Conservation (phyloP, 2,113 vertebrate genomes). For the Ammodytes dubius region DNA sequence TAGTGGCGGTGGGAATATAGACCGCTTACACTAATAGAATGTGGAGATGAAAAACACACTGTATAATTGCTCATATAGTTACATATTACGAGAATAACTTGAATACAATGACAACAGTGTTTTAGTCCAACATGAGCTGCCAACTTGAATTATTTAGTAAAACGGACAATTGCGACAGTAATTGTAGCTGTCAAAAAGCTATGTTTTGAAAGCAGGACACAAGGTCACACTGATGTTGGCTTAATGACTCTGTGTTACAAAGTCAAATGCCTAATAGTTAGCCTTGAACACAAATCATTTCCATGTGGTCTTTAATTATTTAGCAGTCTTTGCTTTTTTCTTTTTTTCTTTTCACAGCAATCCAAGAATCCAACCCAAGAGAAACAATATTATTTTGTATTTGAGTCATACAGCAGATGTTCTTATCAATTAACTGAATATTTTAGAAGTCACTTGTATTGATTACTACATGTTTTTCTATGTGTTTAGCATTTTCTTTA, state of each 20-base stretch:
- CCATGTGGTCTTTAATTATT: slow-evolving; percentile 44
- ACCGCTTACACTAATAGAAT: slow-evolving; percentile 63
- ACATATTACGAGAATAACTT: neutral
- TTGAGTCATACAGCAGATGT: slow-evolving; percentile 33
- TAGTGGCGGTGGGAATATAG: slow-evolving; percentile 57
- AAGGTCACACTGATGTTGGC: slow-evolving; percentile 13
- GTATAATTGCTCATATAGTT: neutral
- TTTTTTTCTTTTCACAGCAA: slow-evolving; percentile 15
- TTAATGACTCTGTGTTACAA: neutral
- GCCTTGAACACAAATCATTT: slow-evolving; percentile 41
- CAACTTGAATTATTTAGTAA: neutral
- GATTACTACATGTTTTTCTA: neutral
- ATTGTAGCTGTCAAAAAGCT: neutral
- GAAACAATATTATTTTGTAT: slow-evolving; percentile 22
- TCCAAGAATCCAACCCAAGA: slow-evolving; percentile 6
- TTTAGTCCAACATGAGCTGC: neutral
- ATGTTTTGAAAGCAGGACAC: slow-evolving; percentile 11
- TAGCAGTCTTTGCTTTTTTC: slow-evolving; percentile 14
- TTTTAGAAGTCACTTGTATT: slow-evolving; percentile 14
- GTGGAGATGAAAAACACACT: slow-evolving; percentile 39
- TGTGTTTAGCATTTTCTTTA: neutral
- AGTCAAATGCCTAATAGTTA: slow-evolving; percentile 16
- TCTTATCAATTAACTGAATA: slow-evolving; percentile 30
- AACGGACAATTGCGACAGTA: neutral
- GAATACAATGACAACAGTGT: neutral